These are phyloP conservation scores for Elachura formosa DNA, from an alignment of 2,113 vertebrate genomes.

Conservation along the genomic window DNA sequence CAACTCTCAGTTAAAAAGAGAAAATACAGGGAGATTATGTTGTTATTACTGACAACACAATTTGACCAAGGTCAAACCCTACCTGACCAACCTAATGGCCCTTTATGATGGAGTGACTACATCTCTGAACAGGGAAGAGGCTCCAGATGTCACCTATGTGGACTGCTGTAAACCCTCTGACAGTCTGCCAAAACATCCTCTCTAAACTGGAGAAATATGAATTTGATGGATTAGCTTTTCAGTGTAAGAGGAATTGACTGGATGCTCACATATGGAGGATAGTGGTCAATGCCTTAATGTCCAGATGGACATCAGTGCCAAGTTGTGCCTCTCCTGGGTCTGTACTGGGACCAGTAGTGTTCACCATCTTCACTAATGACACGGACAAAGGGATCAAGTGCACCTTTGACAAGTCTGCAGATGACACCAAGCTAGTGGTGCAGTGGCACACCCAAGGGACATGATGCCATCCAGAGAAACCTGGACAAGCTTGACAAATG, in stretches of 20 bases:
- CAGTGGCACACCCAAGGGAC: neutral
- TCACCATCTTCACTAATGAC: neutral
- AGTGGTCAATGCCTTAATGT: neutral
- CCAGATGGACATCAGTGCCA: neutral
- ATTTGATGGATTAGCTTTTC: neutral
- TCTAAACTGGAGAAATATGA: neutral
- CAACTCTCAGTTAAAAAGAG: neutral
- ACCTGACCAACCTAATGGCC: neutral
- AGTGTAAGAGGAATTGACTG: neutral
- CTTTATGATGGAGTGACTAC: neutral
- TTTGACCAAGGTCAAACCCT: neutral
- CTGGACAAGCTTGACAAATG: neutral
- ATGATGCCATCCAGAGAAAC: neutral
- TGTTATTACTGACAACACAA: neutral
- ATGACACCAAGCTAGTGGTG: neutral
- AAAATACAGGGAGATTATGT: neutral
- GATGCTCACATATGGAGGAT: neutral
- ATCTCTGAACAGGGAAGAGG: neutral
- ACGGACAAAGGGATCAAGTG: rapidly evolving
- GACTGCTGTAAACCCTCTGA: neutral
- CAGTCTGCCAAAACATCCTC: neutral
- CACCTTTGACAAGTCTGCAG: neutral
- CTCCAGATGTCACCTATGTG: neutral
- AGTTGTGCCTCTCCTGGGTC: neutral
- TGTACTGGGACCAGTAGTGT: neutral